Evolutionary conservation across 1,140 invertebrate species (phyloP).

Genomic region (Cydia pomonella): DNA sequence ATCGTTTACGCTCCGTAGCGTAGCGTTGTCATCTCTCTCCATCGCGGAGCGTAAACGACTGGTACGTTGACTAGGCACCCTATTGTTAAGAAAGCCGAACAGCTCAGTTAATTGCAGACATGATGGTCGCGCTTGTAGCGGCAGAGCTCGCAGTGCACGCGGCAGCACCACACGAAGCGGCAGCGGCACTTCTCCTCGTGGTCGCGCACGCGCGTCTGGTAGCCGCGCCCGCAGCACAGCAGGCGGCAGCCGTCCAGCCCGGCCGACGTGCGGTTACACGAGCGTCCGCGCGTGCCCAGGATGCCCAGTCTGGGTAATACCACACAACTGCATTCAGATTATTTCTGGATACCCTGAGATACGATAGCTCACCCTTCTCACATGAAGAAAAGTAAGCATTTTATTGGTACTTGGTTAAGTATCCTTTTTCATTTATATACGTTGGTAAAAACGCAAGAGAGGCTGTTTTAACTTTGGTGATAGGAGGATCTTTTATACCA

Average conservation of each 20-base stretch:
- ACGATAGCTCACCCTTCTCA: too few relatives aligned
- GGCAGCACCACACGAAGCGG: conserved; percentile 96
- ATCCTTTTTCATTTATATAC: too few relatives aligned
- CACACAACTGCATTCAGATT: not conserved
- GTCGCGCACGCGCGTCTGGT: conserved; percentile 92
- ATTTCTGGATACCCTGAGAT: not conserved
- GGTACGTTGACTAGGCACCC: too few relatives aligned
- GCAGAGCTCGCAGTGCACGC: conserved; percentile 93
- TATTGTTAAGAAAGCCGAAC: too few relatives aligned
- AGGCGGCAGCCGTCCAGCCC: conserved; percentile 91
- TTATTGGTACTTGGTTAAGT: too few relatives aligned
- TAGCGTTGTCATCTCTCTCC: too few relatives aligned
- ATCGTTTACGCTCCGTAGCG: too few relatives aligned
- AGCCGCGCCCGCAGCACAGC: conserved; percentile 95
- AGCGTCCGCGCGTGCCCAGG: conserved; percentile 90
- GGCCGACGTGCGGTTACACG: conserved; percentile 90
- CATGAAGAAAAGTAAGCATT: too few relatives aligned
- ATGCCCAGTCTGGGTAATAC: conserved; percentile 85
- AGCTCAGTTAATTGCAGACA: conserved; percentile 87
- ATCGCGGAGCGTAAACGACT: too few relatives aligned
- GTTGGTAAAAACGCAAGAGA: too few relatives aligned
- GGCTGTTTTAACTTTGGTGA: too few relatives aligned
- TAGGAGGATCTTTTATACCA: too few relatives aligned
- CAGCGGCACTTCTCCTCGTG: conserved; percentile 96
- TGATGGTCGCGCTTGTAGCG: conserved; percentile 90